Base-by-base conservation (phyloP, 2,113 vertebrate species). In the Rhabdornis inornatus region DNA sequence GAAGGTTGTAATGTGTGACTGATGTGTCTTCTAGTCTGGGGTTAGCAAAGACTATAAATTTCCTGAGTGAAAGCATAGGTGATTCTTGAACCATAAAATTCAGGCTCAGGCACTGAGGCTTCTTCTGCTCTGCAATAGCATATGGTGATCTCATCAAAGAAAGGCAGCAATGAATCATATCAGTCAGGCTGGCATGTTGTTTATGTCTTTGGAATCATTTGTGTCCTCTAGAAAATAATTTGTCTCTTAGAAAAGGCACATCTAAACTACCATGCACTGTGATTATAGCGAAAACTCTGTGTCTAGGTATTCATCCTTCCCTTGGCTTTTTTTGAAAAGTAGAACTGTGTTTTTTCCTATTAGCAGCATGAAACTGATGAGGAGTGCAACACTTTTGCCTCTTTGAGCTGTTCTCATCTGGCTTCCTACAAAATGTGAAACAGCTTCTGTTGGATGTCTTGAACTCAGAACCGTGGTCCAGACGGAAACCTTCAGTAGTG, bases 51-150 rank as follows among this genome's bases (percentile, higher is more conserved):
- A 24, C 63, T 72, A 18, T 79, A 85, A 72, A 88, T 91, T 77
- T 94, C 64, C 71, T 63, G 25, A 90, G 63, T 3, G 3, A 94
- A 92, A 90, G 83, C 31, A 65, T 23, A 33, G 75, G 77, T 91
- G 87, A 66, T 92, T 47, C 79, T 83, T 94, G 82, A 94, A 87
- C 83, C 59, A 39, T 80, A 65, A 94, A 94, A 84, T 52, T 22
- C 1, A 3, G 55, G 52, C 90, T 77, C 55, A 60, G 68, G 52
- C 79, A 28, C 55, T 30, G 59, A 85, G 70, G 42, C 55, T 82
- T 44, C 65, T 81, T 82, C 83, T 90, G 63, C 72, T 92, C 44
- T 59, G 64, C 68, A 53, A 4, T 5, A 83, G 59, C 94, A 74
- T 66, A 64, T 59, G 87, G 80, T 70, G 85, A 90, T 93, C 71